Percentiles rank a stretch among this genome's conserved stretches.
Conservation (phyloP, 37 sponge, comb jelly and placozoan genomes). For the Beroe ovata region DNA sequence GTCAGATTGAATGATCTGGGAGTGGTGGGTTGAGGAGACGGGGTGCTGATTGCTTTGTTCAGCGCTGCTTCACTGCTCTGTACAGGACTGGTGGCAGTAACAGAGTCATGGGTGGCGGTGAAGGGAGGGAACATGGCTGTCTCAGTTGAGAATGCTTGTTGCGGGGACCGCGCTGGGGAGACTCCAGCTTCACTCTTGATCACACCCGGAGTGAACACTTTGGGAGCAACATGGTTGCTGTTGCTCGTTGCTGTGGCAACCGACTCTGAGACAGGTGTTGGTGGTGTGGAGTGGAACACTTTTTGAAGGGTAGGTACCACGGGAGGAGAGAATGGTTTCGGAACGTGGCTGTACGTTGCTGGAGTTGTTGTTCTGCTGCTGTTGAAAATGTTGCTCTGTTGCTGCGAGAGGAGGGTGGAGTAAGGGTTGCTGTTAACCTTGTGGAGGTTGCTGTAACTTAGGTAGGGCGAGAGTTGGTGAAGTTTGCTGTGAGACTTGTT, state of each 20-base stretch:
- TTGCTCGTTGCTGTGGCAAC: background rate
- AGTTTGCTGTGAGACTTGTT: constrained; percentile 19
- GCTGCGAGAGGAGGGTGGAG: constrained; percentile 8
- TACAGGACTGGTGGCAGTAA: background rate
- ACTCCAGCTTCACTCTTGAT: constrained; percentile 19
- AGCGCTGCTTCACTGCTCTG: background rate
- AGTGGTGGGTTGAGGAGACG: background rate
- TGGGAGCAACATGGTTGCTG: background rate
- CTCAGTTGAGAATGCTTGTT: constrained; percentile 35
- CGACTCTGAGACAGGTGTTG: background rate
- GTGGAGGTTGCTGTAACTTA: constrained; percentile 12
- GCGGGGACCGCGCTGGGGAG: background rate
- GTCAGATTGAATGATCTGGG: background rate
- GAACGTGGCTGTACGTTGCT: background rate
- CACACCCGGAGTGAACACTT: constrained; percentile 18
- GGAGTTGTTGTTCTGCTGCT: background rate
- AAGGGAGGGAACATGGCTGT: constrained; percentile 8
- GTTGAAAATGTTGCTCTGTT: constrained; percentile 39
- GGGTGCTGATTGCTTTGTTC: background rate
- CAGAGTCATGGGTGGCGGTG: background rate
- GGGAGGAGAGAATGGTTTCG: constrained; percentile 47
- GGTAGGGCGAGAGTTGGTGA: background rate
- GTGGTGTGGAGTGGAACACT: background rate
- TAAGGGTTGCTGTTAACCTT: background rate
- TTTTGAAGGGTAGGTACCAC: background rate